Percentiles rank a stretch among this genome's conserved stretches.
phyloP scores from a whole-genome alignment of 1,140 invertebrate genomes.

The Bombus confusus region DNA sequence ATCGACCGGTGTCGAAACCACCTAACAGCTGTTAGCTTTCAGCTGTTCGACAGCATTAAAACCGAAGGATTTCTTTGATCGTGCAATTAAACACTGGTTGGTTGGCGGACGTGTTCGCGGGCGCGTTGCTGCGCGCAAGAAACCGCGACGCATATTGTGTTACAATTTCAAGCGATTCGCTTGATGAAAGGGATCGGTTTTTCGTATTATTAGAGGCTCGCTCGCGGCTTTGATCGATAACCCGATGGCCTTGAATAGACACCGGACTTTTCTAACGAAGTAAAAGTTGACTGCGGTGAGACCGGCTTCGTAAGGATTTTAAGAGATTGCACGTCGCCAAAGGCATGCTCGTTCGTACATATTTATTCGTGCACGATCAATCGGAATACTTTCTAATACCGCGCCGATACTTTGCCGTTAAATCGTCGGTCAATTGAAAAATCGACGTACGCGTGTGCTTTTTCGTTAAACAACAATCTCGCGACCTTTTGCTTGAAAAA shows the following conservation, averaged over 20 bases:
- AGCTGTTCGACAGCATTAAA: background rate
- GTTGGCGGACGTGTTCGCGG: background rate
- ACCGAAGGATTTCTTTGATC: background rate
- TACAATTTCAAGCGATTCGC: slow-evolving; percentile 55
- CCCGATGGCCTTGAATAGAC: slow-evolving; percentile 64
- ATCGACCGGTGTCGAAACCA: background rate
- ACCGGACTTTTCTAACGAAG: slow-evolving; percentile 65
- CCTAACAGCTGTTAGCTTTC: background rate
- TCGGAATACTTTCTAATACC: slow-evolving; percentile 41
- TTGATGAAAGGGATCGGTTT: slow-evolving; percentile 57
- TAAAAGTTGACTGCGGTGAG: slow-evolving; percentile 63
- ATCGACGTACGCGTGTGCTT: background rate
- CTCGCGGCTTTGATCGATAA: slow-evolving; percentile 63
- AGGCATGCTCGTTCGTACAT: slow-evolving; percentile 41
- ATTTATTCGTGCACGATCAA: slow-evolving; percentile 34
- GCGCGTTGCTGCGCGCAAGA: background rate
- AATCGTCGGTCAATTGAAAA: background rate
- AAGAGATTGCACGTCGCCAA: slow-evolving; percentile 60
- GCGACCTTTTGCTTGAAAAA: background rate
- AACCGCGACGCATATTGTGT: slow-evolving; percentile 31
- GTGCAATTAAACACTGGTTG: slow-evolving; percentile 20
- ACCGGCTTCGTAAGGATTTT: slow-evolving; percentile 51
- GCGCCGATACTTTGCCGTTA: background rate
- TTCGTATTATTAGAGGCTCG: slow-evolving; percentile 58
- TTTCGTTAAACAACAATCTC: background rate